Conservation (phyloP, 2,113 vertebrate genomes). For the Hippoglossus stenolepis region DNA sequence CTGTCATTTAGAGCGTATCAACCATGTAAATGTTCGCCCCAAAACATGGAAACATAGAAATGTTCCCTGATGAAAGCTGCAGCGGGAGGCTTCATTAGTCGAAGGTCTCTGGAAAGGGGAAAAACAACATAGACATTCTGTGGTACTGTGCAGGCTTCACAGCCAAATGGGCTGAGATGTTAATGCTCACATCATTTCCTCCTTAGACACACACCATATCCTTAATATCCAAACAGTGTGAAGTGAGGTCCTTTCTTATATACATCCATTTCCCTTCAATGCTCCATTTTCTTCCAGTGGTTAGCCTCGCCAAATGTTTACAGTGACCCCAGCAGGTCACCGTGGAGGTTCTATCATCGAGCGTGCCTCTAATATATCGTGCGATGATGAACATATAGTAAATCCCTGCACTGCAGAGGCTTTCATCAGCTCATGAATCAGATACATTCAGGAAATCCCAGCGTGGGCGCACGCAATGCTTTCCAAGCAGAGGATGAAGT, state of each 20-base stretch:
- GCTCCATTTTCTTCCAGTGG: conserved; percentile 12
- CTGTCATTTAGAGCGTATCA: conserved; percentile 41
- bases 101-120: conserved; percentile 49
- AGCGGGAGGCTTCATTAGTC: conserved; percentile 61
- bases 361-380: conserved; percentile 31
- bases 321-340: conserved; percentile 41
- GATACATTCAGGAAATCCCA: conserved; percentile 55
- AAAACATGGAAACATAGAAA: conserved; percentile 57
- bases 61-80: conserved; percentile 59
- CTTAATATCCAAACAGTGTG: conserved; percentile 9
- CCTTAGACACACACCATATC: conserved; percentile 15
- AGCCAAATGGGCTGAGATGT: background rate
- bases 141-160: too few species aligned
- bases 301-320: conserved; percentile 46
- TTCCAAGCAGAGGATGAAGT: conserved; percentile 42
- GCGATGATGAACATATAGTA: conserved; percentile 44
- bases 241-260: conserved; percentile 28
- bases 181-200: conserved; percentile 10
- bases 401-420: conserved; percentile 62
- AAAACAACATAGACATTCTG: conserved; percentile 49
- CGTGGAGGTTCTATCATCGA: conserved; percentile 30
- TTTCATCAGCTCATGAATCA: conserved; percentile 66
- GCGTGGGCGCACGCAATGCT: conserved; percentile 39
- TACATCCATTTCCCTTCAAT: conserved; percentile 22
- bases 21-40: conserved; percentile 57